phyloP scores from a whole-genome alignment of 2,797 vertebrate species.

The Enteromius fasciolatus region DNA sequence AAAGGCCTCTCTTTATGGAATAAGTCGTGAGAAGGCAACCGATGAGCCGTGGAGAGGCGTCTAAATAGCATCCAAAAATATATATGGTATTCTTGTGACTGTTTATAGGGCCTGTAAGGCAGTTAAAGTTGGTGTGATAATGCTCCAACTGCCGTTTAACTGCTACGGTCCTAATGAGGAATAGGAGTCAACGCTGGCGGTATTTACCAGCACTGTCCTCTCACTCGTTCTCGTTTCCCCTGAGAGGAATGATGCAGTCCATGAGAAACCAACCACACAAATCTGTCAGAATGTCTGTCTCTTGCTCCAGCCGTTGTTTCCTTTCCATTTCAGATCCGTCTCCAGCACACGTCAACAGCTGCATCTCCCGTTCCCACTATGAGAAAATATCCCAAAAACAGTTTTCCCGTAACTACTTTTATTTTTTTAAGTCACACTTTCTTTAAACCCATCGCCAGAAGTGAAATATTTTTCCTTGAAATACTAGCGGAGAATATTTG shows the following conservation, averaged over 20 bases:
- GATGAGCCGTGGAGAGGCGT: constrained; percentile 2
- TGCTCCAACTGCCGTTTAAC: constrained; percentile 15
- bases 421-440: constrained; percentile 13
- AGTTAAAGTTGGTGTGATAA: constrained; percentile 50
- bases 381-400: constrained; percentile 42
- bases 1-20: constrained; percentile 30
- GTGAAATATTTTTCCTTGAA: constrained; percentile 44
- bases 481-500: constrained; percentile 42
- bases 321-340: constrained; percentile 46
- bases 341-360: constrained; percentile 44
- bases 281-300: constrained; percentile 46
- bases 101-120: constrained; percentile 36
- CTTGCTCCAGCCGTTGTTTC: constrained; percentile 40
- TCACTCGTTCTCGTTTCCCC: constrained; percentile 9
- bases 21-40: neutral
- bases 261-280: constrained; percentile 52
- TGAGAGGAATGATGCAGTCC: constrained; percentile 23
- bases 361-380: constrained; percentile 37
- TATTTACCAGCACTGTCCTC: constrained; percentile 10
- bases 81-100: constrained; percentile 40
- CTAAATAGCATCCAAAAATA: constrained; percentile 29
- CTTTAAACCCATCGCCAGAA: constrained; percentile 27
- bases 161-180: constrained; percentile 31
- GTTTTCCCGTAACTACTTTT: constrained; percentile 35
- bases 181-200: constrained; percentile 21